Conservation (phyloP, 2,113 vertebrate species). For the Chloropsis hardwickii region DNA sequence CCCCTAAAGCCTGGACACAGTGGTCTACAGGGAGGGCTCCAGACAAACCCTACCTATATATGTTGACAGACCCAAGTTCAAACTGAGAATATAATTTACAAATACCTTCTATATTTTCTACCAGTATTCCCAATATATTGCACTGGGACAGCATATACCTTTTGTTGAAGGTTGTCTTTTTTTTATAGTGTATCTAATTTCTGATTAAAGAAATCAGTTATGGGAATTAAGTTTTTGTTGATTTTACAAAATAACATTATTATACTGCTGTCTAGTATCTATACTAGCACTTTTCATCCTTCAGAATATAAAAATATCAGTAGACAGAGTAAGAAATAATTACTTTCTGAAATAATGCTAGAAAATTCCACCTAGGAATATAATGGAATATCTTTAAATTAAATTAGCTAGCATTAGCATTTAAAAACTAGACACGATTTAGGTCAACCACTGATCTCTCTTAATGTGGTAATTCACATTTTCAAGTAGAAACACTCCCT, state of each 20-base stretch:
- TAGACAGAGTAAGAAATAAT: neutral
- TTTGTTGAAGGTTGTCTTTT: neutral
- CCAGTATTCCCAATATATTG: neutral
- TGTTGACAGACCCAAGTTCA: neutral
- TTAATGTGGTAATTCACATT: neutral
- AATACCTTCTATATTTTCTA: neutral
- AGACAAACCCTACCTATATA: neutral
- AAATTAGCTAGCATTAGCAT: neutral
- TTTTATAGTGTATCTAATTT: neutral
- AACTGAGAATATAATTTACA: neutral
- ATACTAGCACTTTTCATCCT: neutral
- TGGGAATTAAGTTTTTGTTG: neutral
- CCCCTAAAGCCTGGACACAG: neutral
- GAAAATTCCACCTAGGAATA: neutral
- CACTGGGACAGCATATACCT: neutral
- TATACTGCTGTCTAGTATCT: neutral
- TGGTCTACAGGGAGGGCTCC: accelerated
- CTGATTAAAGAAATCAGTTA: neutral
- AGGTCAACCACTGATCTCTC: neutral
- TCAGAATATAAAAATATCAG: neutral
- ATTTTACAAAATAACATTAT: neutral
- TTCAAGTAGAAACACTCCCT: neutral
- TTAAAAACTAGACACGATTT: neutral
- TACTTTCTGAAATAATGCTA: neutral
- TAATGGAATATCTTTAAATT: neutral